Conservation (phyloP, 2,888 invertebrate genomes). For the Buathra laborator region DNA sequence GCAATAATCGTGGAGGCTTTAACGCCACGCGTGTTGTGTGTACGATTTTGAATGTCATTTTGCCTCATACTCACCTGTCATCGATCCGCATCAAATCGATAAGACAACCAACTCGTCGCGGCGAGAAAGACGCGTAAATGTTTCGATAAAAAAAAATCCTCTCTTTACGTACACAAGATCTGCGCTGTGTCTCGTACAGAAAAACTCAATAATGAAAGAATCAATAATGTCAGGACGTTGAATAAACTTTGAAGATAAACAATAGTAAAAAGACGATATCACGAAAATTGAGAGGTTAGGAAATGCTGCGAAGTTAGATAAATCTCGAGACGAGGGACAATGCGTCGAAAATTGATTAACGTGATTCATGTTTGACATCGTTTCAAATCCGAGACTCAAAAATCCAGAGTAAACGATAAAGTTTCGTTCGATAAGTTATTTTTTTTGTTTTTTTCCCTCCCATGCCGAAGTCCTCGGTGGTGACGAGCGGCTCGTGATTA, state of each 20-base stretch:
- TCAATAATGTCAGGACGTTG: not conserved
- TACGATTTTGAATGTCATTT: not conserved
- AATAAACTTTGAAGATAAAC: not conserved
- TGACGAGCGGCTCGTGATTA: conserved; percentile 26
- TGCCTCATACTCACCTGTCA: not conserved
- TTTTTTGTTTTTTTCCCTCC: not conserved
- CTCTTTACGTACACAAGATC: not conserved
- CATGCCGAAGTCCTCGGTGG: not conserved
- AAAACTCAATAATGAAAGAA: not conserved
- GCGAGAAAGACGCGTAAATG: not conserved
- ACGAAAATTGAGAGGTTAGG: not conserved
- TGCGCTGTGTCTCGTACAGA: too few relatives aligned
- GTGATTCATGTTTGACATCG: not conserved
- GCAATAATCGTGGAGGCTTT: conserved; percentile 39
- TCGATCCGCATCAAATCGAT: not conserved
- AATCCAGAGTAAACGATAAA: not conserved
- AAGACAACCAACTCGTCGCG: not conserved
- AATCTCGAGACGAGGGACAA: not conserved
- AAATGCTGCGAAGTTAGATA: not conserved
- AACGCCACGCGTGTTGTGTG: conserved; percentile 46
- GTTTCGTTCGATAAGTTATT: not conserved
- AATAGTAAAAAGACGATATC: not conserved
- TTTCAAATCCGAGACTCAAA: not conserved
- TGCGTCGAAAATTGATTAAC: not conserved
- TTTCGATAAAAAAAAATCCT: conserved; percentile 2